Conservation (phyloP, 1,140 invertebrate genomes). For the Heliconius hermathena region DNA sequence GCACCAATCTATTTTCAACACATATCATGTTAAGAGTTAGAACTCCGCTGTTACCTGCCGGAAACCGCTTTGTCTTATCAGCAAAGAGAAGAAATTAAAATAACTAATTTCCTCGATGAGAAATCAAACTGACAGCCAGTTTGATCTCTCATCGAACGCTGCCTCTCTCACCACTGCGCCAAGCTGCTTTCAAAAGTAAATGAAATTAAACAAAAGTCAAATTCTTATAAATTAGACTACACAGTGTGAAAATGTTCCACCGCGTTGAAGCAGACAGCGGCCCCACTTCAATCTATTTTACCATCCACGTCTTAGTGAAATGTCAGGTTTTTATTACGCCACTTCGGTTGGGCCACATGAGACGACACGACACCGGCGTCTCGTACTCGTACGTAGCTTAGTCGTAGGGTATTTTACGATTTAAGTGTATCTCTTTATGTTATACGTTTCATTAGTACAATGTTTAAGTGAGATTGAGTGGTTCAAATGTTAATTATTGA, state of each 20-base stretch:
- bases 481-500: not conserved
- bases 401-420: not conserved
- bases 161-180: no score
- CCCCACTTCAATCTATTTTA: conserved; percentile 71
- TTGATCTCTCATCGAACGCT: no score
- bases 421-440: not conserved
- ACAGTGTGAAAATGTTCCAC: conserved; percentile 49
- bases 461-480: not conserved
- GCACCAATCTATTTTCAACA: no score
- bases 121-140: no score
- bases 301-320: conserved; percentile 64
- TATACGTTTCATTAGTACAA: not conserved
- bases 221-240: conserved; percentile 37
- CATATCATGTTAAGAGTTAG: no score
- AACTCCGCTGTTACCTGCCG: no score
- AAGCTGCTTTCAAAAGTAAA: not conserved
- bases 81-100: no score
- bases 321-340: conserved; percentile 60
- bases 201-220: not conserved
- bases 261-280: conserved; percentile 51
- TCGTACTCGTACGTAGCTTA: not conserved
- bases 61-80: no score
- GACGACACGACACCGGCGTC: conserved; percentile 16
- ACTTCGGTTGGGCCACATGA: conserved; percentile 43
- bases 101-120: not conserved